Evolutionary conservation across 1,140 invertebrate species (phyloP).

Genomic region (Zaprionus ornatus): DNA sequence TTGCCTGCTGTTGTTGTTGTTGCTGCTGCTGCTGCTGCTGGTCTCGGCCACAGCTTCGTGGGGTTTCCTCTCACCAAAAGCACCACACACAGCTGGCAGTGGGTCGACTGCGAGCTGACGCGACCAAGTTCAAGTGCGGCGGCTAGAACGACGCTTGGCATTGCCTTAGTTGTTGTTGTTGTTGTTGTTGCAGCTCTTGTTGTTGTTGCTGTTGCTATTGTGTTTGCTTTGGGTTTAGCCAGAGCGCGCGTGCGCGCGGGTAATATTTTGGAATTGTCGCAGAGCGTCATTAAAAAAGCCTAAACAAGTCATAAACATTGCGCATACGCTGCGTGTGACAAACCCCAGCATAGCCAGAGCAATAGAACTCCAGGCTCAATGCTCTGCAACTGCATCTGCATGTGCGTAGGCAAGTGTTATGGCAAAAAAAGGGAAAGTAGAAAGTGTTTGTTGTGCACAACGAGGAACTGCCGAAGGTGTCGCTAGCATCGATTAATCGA

Average conservation of each 20-base stretch:
- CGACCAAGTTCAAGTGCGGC: slow-evolving; percentile 79
- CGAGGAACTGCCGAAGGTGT: slow-evolving; percentile 31
- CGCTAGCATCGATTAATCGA: slow-evolving; percentile 12
- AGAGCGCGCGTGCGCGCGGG: slow-evolving; percentile 71
- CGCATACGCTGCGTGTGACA: slow-evolving; percentile 44
- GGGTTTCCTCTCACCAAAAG: slow-evolving; percentile 74
- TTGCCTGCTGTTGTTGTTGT: slow-evolving; percentile 20
- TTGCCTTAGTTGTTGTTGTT: slow-evolving; percentile 50
- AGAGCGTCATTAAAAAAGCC: slow-evolving; percentile 66
- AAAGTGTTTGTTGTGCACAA: background rate
- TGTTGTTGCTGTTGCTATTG: slow-evolving; percentile 26
- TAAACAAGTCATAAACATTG: slow-evolving; percentile 55
- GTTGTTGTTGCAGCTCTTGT: slow-evolving; percentile 25
- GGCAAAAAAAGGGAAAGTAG: background rate
- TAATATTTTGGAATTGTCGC: slow-evolving; percentile 54
- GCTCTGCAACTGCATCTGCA: too few species aligned
- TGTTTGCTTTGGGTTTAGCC: slow-evolving; percentile 60
- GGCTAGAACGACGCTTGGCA: slow-evolving; percentile 70
- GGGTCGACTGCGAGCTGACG: slow-evolving; percentile 65
- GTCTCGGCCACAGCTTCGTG: slow-evolving; percentile 42
- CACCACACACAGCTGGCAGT: slow-evolving; percentile 53
- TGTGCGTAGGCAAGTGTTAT: too few species aligned
- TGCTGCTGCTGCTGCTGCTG: slow-evolving; percentile 22
- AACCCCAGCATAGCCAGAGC: background rate
- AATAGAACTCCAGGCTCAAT: background rate